Evolutionary conservation across 1,140 invertebrate species (phyloP), one percentile per base, ranked within the genome.

Genomic region (Harpegnathos saltator): DNA sequence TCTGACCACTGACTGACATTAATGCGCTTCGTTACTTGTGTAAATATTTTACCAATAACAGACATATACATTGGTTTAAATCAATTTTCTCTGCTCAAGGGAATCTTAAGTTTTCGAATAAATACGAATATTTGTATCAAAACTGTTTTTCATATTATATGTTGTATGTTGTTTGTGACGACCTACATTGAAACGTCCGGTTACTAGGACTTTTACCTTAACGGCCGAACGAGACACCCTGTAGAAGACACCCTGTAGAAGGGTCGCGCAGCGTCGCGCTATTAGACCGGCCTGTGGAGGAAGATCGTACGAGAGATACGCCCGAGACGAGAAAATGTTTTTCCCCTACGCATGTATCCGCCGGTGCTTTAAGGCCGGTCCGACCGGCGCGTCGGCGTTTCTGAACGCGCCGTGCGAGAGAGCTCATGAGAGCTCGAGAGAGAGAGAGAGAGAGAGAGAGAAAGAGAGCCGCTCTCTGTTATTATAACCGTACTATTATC

Each of bases 401-500:
- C 69, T 58, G 65, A 71, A 69, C 85, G 61, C 66, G 61, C 66
- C 75, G 82, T 71, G 75, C 71, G 50, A n/a, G 65, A 80, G 65
- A 1, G 29, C 65, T 83, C 59, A 22, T 62, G 38, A 50, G 26
- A 24, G 17, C 3, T n/a, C n/a, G n/a, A n/a, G n/a, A n/a, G n/a
- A n/a, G n/a, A n/a, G n/a, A n/a, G n/a, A n/a, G n/a, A n/a, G n/a
- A n/a, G n/a, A n/a, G n/a, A n/a, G n/a, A n/a, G n/a, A n/a, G n/a
- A n/a, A n/a, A n/a, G n/a, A 50, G 26, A 24, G 17, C 3, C 56
- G 68, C 52, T 78, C 83, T 87, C 74, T 90, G 87, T 90, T 90
- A 90, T 90, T 90, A 90, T 88, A 89, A 88, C 87, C 89, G 85
- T 89, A 89, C 77, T 85, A 90, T 89, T 90, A 90, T 89, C 83